Base-by-base conservation (phyloP, 2,797 vertebrate genomes). In the Amphiprion clarkii region DNA sequence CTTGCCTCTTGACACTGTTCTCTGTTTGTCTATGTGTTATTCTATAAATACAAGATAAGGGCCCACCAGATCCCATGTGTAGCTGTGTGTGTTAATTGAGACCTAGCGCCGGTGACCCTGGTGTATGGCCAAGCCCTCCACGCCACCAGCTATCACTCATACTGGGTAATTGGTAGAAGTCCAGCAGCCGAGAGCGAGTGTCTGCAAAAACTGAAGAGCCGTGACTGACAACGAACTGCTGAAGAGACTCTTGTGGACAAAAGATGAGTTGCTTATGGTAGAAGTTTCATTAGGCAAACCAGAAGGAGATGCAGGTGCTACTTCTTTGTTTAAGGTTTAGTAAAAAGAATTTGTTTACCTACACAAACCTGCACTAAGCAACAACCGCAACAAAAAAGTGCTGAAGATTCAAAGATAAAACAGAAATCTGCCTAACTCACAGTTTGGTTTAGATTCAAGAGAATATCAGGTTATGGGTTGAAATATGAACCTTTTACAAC, bases 41-140 rank as follows among this genome's bases (percentile, higher is more conserved):
- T 87, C 92, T 90, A 87, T 87, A 82, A 91, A 89, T 89, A 90
- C 48, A 0, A 87, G 83, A 91, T 93, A 88, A 87, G 90, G 88
- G 87, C 83, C 71, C 25, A 78, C 83, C 79, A 76, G 75, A 79
- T 85, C 89, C 90, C 84, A 81, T 79, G 82, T 92, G 88, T 79
- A 54, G 85, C 84, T 67, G 82, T 88, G 87, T 89, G 87, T 72
- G 79, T 91, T 92, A 93, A 92, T 91, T 92, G 91, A 92, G 92
- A 91, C 84, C 86, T 59, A 70, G 84, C 84, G 75, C 75, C 70
- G 21, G 79, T 90, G 91, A 92, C 92, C 91, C 82, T 7, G 39
- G 36, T 73, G 78, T 81, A 31, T 66, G 73, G 42, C 70, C 62
- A 12, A 69, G 71, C 82, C 76, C 81, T 78, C 82, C 74, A 65